phyloP scores from a whole-genome alignment of 2,888 invertebrate species.

The Buathra laborator region DNA sequence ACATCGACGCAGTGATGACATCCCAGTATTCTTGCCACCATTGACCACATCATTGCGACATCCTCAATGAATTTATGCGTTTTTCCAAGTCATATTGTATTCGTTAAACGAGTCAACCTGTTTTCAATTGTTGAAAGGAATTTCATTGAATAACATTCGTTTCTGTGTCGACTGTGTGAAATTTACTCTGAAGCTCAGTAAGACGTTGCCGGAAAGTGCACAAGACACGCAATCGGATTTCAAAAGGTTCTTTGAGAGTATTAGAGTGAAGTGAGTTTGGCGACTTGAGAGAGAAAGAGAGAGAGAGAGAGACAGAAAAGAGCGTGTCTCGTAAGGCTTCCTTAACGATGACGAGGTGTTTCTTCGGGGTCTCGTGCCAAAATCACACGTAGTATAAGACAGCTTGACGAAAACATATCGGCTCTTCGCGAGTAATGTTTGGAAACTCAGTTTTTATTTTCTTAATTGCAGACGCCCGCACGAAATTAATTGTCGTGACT shows the following conservation, averaged over 20 bases:
- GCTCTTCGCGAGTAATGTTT: conserved; percentile 53
- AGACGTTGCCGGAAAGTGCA: neutral
- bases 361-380: conserved; percentile 71
- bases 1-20: conserved; percentile 58
- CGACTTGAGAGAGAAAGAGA: conserved; percentile 33
- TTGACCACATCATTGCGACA: neutral
- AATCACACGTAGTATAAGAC: conserved; percentile 74
- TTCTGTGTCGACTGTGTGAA: neutral
- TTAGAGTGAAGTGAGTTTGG: conserved; percentile 12
- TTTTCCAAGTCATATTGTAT: conserved; percentile 38
- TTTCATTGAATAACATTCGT: neutral
- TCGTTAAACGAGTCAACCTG: neutral
- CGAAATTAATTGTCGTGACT: neutral
- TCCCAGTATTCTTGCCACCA: conserved; percentile 61
- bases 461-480: conserved; percentile 27
- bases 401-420: conserved; percentile 72
- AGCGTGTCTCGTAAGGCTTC: conserved; percentile 44
- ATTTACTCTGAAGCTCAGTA: neutral
- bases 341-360: conserved; percentile 67
- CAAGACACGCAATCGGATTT: conserved; percentile 38
- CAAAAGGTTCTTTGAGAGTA: conserved; percentile 38
- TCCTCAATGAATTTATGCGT: conserved; percentile 37
- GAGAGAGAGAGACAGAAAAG: neutral
- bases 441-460: neutral
- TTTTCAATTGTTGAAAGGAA: neutral